phyloP scores from a whole-genome alignment of 2,797 vertebrate genomes.

The Enteromius fasciolatus region DNA sequence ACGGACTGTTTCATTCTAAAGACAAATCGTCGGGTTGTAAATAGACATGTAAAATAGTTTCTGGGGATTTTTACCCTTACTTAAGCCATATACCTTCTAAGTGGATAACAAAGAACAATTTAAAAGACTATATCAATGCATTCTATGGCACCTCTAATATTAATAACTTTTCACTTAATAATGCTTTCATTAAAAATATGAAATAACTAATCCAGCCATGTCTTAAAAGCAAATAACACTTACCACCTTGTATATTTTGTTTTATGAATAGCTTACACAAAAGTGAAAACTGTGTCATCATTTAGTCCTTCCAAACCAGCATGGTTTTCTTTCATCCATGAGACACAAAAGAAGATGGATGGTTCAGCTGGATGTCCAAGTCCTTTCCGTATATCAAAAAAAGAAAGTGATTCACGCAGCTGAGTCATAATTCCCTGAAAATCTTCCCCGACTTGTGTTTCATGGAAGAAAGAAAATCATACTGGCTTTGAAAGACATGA shows the following conservation, averaged over 20 bases:
- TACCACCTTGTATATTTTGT: neutral
- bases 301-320: constrained; percentile 1
- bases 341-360: constrained; percentile 14
- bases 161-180: neutral
- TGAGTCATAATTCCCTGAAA: constrained; percentile 30
- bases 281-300: neutral
- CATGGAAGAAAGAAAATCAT: constrained; percentile 13
- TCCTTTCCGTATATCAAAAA: constrained; percentile 2
- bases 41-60: too few relatives aligned
- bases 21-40: too few relatives aligned
- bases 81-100: too few relatives aligned
- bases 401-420: neutral
- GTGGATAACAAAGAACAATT: too few relatives aligned
- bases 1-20: too few relatives aligned
- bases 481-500: neutral
- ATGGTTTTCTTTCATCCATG: neutral
- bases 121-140: too few relatives aligned
- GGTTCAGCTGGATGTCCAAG: neutral
- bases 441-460: neutral
- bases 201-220: neutral
- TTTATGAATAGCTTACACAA: neutral
- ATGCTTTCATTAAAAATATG: neutral
- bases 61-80: too few relatives aligned
- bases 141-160: neutral
- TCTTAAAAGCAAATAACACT: neutral